phyloP scores from a whole-genome alignment of 2,888 invertebrate genomes.

The Oligia fasciuncula region DNA sequence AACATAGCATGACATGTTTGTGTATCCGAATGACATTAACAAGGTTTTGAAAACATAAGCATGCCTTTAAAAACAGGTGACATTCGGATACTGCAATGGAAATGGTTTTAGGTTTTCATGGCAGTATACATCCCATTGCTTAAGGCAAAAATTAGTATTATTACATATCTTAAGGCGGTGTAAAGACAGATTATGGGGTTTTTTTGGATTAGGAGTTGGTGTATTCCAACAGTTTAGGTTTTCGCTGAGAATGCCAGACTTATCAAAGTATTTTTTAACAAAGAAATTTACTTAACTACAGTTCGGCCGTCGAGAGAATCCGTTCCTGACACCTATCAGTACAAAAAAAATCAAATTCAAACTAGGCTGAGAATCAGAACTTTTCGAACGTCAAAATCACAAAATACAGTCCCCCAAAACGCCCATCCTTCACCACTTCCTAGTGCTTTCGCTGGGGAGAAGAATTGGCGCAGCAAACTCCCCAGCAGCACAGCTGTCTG shows the following conservation, averaged over 20 bases:
- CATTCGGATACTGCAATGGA: not conserved
- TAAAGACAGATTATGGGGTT: not conserved
- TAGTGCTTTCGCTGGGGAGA: too few relatives aligned
- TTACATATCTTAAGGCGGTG: not conserved
- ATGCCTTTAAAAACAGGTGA: not conserved
- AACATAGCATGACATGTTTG: slow-evolving; percentile 44
- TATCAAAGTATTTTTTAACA: not conserved
- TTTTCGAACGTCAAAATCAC: too few relatives aligned
- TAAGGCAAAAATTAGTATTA: not conserved
- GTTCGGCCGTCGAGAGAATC: not conserved
- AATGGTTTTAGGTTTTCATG: not conserved
- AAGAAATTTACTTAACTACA: not conserved
- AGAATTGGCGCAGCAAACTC: too few relatives aligned
- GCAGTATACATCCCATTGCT: not conserved
- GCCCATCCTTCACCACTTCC: too few relatives aligned
- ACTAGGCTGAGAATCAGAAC: too few relatives aligned
- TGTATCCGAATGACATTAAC: slow-evolving; percentile 11
- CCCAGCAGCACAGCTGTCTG: too few relatives aligned
- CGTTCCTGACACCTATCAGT: not conserved
- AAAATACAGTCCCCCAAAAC: too few relatives aligned
- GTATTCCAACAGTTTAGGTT: not conserved
- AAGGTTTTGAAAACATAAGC: slow-evolving; percentile 16
- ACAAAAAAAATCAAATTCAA: too few relatives aligned
- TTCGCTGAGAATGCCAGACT: not conserved
- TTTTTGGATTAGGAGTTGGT: not conserved